Evolutionary conservation across 2,797 vertebrate species (phyloP).

Genomic region (Urophycis tenuis): DNA sequence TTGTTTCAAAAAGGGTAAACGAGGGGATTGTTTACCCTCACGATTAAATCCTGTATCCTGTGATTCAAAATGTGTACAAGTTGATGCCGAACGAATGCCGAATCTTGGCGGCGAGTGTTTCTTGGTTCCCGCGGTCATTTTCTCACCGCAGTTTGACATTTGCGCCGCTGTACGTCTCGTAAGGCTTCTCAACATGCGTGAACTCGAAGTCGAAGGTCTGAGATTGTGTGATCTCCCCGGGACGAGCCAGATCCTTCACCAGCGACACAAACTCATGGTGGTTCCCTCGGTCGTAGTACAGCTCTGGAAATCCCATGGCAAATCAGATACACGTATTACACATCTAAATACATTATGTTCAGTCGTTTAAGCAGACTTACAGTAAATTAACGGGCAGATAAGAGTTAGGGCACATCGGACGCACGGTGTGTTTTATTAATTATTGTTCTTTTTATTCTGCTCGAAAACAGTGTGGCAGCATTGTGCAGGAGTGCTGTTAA

Average conservation of each 20-base stretch:
- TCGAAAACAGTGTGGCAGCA: not conserved
- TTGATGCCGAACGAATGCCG: too few relatives aligned
- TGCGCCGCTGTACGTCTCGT: slow-evolving; percentile 93
- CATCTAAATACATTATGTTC: not conserved
- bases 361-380: not conserved
- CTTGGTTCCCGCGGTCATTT: not conserved
- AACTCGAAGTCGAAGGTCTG: slow-evolving; percentile 96
- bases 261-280: slow-evolving; percentile 96
- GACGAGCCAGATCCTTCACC: slow-evolving; percentile 91
- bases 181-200: slow-evolving; percentile 95
- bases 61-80: too few relatives aligned
- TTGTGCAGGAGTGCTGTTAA: not conserved
- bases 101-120: not conserved
- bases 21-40: too few relatives aligned
- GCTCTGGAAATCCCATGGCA: slow-evolving; percentile 64
- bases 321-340: slow-evolving; percentile 18
- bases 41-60: not conserved
- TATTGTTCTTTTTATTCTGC: too few relatives aligned
- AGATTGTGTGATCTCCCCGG: slow-evolving; percentile 88
- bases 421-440: not conserved
- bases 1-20: too few relatives aligned
- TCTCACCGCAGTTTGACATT: slow-evolving; percentile 91
- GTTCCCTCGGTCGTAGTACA: slow-evolving; percentile 95
- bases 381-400: not conserved
- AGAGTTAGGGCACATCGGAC: not conserved